Percentiles rank a stretch among this genome's conserved stretches.
These are phyloP conservation scores for Thalassoma bifasciatum DNA, from an alignment of 2,113 vertebrate genomes.

Conservation along the genomic window DNA sequence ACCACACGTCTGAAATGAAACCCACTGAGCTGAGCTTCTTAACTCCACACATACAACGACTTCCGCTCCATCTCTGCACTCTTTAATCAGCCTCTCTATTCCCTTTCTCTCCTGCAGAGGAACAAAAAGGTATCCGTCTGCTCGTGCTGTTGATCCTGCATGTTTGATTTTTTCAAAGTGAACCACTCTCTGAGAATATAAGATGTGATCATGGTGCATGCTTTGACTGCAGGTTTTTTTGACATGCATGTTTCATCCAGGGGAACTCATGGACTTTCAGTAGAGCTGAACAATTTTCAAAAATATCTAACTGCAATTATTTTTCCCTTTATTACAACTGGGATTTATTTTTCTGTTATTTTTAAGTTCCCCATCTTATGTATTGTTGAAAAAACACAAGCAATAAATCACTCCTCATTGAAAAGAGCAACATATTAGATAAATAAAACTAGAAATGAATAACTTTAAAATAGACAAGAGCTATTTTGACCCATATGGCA, in stretches of 20 bases:
- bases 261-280: slow-evolving; percentile 1
- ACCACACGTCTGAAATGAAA: neutral
- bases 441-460: too few relatives aligned
- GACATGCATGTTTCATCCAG: slow-evolving; percentile 5
- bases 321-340: too few relatives aligned
- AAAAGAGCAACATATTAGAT: too few relatives aligned
- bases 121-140: slow-evolving; percentile 85
- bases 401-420: too few relatives aligned
- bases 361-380: too few relatives aligned
- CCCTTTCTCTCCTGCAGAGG: slow-evolving; percentile 80
- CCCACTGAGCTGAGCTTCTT: neutral
- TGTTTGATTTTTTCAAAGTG: neutral
- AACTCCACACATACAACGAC: neutral
- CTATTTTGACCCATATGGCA: too few relatives aligned
- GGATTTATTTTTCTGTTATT: too few relatives aligned
- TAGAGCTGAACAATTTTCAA: too few relatives aligned
- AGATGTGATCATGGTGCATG: neutral
- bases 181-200: too few relatives aligned
- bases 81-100: neutral
- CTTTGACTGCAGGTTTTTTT: neutral
- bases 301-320: too few relatives aligned
- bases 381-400: too few relatives aligned
- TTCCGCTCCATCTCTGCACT: slow-evolving; percentile 10
- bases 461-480: too few relatives aligned
- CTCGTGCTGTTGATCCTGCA: slow-evolving; percentile 30